Evolutionary conservation across 2,888 invertebrate species (phyloP), one percentile per base, ranked within the genome.

Genomic region (Julus scandinavius): DNA sequence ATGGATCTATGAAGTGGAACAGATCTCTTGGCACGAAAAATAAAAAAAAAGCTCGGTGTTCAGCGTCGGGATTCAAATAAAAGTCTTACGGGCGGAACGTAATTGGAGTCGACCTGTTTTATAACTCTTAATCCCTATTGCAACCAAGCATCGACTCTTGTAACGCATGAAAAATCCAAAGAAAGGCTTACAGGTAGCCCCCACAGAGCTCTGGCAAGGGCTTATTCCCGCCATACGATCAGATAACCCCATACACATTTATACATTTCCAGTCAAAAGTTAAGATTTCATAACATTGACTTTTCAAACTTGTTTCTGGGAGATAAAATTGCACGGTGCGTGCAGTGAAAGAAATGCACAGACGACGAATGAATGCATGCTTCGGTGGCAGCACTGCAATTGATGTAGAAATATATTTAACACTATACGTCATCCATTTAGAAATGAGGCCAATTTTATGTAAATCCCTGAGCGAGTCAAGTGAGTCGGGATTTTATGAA

Each of bases 61-160:
- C 40, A 85, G 41, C 85, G 41, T 45, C 40, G 41, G 41, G 85
- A 85, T 45, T 41, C 85, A 15, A 85, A 85, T 85, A 85, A 85
- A 85, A 85, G 49, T 85, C 85, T 85, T 41, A 85, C 85, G 49
- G 41, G 85, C 85, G 85, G 85, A 85, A 85, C 85, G 85, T 85
- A 85, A 85, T 85, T 45, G 85, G 41, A 45, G 49, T 20, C 41
- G 49, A 85, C 85, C 85, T 41, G 49, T 49, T 85, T 41, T 85
- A 85, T 85, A 85, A 85, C 85, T 85, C 85, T 20, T 45, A 41
- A 85, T 85, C 85, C 72, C 72, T 20, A 20, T 72, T 29, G 72
- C 72, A 29, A 9, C 72, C 72, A 29, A 72, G 72, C 72, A 20
- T 72, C 72, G 72, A 72, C 72, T 72, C 29, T 20, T 29, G 72